Evolutionary conservation across 2,888 invertebrate species (phyloP), one percentile per base, ranked within the genome.

Genomic region (Vanessa cardui): DNA sequence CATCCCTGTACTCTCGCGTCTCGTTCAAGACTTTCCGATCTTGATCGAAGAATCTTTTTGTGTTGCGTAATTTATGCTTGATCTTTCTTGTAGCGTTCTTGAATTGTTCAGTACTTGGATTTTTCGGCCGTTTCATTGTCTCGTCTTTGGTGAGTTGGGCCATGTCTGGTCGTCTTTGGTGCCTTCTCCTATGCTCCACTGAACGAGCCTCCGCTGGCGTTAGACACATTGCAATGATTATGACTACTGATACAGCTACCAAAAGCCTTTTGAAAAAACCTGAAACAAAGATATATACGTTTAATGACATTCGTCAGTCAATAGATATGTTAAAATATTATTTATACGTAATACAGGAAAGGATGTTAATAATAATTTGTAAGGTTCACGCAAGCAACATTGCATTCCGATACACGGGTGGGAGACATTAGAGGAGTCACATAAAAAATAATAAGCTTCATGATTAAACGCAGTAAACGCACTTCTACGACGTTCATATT

Each of bases 241-340:
- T 81, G 78, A 90, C 79, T 83, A 92, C 75, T 74, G 89, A 85
- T 84, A 86, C 82, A 88, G 90, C 92, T 87, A 91, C 87, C 86
- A 92, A 87, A 83, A 92, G 91, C 91, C 87, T 92, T 88, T 90
- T 92, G 83, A 89, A 84, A 89, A 91, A 91, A 91, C 88, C 92
- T 92, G 90, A 0, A 89, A 89, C 82, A 89, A 91, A 82, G 56
- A 62, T n/a, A 26, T 39, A 39, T 15, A 39, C 16, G 56, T 45
- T 52, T 50, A n/a, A 50, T 8, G 31, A 52, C 20, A 33, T 15
- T 20, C 9, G 5, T n/a, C 2, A 54, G 9, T 39, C 12, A 39
- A 4, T 12, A 39, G 12, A 9, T 39, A 39, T 39, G 39, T 9
- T 39, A 39, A 39, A 39, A 4, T 39, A 12, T 39, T 39, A 39